phyloP scores from a whole-genome alignment of 2,888 invertebrate genomes.

The Pseudeuparius sepicola region DNA sequence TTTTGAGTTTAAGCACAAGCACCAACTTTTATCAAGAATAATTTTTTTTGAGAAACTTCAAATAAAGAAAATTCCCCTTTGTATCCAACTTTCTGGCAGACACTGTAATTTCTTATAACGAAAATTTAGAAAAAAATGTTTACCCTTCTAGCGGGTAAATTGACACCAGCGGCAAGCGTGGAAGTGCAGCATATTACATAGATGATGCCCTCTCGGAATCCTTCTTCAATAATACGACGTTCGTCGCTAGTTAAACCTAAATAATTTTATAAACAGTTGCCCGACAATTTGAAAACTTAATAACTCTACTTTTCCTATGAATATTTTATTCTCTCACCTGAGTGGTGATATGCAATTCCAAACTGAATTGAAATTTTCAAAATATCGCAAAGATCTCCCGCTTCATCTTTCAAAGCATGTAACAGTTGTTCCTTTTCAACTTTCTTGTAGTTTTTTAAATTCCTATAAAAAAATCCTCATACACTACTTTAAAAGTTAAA shows the following conservation, averaged over 20 bases:
- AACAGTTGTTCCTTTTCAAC: conserved; percentile 52
- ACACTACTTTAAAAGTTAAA: background rate
- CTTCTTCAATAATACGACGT: conserved; percentile 72
- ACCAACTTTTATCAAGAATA: too few relatives aligned
- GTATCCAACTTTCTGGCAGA: too few relatives aligned
- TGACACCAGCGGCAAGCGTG: conserved; percentile 95
- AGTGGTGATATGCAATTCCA: conserved; percentile 92
- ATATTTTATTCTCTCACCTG: too few relatives aligned
- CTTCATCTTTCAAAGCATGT: conserved; percentile 51
- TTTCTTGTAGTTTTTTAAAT: conserved; percentile 45
- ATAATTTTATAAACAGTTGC: conserved; percentile 9
- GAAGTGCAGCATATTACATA: conserved; percentile 90
- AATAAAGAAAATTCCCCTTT: too few relatives aligned
- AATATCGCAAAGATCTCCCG: conserved; percentile 54
- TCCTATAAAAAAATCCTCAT: conserved; percentile 34
- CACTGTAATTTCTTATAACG: too few relatives aligned
- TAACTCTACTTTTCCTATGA: conserved; percentile 10
- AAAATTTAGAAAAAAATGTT: conserved; percentile 16
- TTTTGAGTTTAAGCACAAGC: too few relatives aligned
- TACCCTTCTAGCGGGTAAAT: conserved; percentile 83
- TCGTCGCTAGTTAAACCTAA: conserved; percentile 75
- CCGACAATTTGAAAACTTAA: background rate
- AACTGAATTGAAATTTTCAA: conserved; percentile 58
- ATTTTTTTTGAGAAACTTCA: too few relatives aligned
- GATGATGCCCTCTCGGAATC: conserved; percentile 71